Evolutionary conservation across 2,888 invertebrate species (phyloP), one percentile per base, ranked within the genome.

Genomic region (Caradrina kadenii): DNA sequence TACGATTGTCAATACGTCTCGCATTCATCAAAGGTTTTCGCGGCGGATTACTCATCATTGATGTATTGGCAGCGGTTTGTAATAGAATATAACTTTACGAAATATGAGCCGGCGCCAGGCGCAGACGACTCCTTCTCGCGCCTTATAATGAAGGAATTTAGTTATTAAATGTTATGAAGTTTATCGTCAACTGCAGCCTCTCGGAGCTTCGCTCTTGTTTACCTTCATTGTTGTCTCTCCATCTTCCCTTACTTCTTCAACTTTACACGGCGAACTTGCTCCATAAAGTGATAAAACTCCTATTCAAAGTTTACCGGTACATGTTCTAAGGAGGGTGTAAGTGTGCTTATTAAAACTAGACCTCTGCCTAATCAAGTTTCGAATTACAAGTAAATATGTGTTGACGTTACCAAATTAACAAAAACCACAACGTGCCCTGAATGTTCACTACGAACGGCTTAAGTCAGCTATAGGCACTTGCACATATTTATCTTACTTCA

Each of bases 21-120:
- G 68, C 68, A 76, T 81, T 73, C 76, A 82, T 85, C 74, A 79
- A 77, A 82, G 70, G 80, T 79, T 83, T 82, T 74, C 76, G 73
- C 69, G 83, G 86, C 86, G 81, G 77, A 86, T 90, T 88, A 90
- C 89, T 79, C 77, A 80, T 80, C 85, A 84, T 82, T 83, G 83
- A 88, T 88, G 86, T 86, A 84, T 86, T 83, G 87, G 84, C 85
- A 84, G 83, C 78, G 84, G 83, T 81, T 81, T 82, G 78, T 82
- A 86, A 86, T 86, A 85, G 80, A 83, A 66, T 78, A 70, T 73
- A 62, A 66, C 61, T 66, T 67, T 71, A 77, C 86, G 91, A 87
- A 91, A 93, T 80, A 86, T 75, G 88, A 92, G 81, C 84, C 73
- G 90, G 90, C 92, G 91, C 89, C 90, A 80, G 76, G 64, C 76